A percentile compares a stretch with the other conserved stretches of the same genome.
Evolutionary conservation across 2,888 invertebrate genomes (phyloP).

Genomic region (Aradus depressus): DNA sequence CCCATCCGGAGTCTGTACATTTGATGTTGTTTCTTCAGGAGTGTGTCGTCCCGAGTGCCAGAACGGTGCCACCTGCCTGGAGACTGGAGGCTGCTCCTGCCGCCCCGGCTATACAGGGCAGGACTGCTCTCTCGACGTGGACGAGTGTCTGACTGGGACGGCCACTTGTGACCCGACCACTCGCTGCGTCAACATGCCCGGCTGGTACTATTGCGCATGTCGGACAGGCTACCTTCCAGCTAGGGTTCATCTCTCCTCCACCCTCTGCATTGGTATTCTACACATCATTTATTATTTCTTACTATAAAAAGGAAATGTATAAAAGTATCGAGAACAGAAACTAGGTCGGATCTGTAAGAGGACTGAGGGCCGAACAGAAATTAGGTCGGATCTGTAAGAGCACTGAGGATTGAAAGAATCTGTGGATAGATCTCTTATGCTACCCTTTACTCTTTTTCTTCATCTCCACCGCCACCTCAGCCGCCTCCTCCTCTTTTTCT

Average conservation of each 20-base stretch:
- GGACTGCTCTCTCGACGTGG: slow-evolving; percentile 75
- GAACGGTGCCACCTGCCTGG: slow-evolving; percentile 70
- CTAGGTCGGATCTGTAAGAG: no score
- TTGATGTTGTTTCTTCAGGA: slow-evolving; percentile 46
- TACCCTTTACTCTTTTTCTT: no score
- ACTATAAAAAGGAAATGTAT: no score
- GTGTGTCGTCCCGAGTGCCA: slow-evolving; percentile 67
- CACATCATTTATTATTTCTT: no score
- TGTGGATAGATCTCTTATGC: no score
- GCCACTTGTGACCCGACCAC: slow-evolving; percentile 63
- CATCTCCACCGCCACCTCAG: no score
- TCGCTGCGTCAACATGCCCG: slow-evolving; percentile 75
- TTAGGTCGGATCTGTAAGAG: no score
- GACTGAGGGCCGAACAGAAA: no score
- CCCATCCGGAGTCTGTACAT: no score
- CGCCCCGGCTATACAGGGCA: slow-evolving; percentile 68
- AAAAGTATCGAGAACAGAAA: no score
- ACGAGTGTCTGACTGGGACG: slow-evolving; percentile 64
- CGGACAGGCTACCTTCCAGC: slow-evolving; percentile 58
- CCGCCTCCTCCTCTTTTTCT: no score
- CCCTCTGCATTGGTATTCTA: slow-evolving; percentile 52
- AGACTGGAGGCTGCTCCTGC: slow-evolving; percentile 68
- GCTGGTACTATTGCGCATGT: slow-evolving; percentile 82
- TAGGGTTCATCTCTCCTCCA: slow-evolving; percentile 32
- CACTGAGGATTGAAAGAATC: no score